These are phyloP conservation scores for Pogonomyrmex barbatus DNA, from an alignment of 1,140 invertebrate genomes.

Conservation along the genomic window DNA sequence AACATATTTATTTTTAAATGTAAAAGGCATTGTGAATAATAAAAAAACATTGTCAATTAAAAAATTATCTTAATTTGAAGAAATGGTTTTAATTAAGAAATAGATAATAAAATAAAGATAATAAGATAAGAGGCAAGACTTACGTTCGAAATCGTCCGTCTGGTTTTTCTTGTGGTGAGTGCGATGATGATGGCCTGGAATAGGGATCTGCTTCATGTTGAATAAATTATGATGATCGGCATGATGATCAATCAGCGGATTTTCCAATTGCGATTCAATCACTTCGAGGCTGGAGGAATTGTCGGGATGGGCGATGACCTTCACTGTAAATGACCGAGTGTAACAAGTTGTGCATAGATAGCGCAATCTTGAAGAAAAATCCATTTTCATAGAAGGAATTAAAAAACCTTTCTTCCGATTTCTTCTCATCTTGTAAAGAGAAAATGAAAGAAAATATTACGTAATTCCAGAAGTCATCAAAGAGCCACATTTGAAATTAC, in stretches of 20 bases:
- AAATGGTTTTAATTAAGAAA: background rate
- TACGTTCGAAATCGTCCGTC: slow-evolving; percentile 82
- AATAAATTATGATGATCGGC: slow-evolving; percentile 82
- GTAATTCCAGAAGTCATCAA: slow-evolving; percentile 3
- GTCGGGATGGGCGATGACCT: slow-evolving; percentile 85
- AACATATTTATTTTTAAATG: background rate
- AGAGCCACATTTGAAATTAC: slow-evolving; percentile 3
- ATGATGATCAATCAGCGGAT: slow-evolving; percentile 84
- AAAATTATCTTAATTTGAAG: background rate
- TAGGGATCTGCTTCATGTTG: slow-evolving; percentile 81
- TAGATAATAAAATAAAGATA: background rate
- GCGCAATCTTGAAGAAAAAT: slow-evolving; percentile 32
- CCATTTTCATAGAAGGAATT: slow-evolving; percentile 8
- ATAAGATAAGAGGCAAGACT: slow-evolving; percentile 57
- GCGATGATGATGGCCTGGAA: slow-evolving; percentile 80
- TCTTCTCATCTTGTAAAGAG: background rate
- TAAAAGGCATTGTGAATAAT: background rate
- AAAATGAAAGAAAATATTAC: background rate
- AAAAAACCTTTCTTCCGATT: background rate
- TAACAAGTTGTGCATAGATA: slow-evolving; percentile 64
- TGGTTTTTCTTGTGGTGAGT: slow-evolving; percentile 82
- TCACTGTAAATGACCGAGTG: slow-evolving; percentile 81
- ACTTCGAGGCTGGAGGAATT: slow-evolving; percentile 85
- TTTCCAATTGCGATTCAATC: slow-evolving; percentile 86
- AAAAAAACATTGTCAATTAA: background rate